These are phyloP conservation scores for Acropora tenuis DNA, from an alignment of 64 coral and sea anemone species.

Conservation along the genomic window DNA sequence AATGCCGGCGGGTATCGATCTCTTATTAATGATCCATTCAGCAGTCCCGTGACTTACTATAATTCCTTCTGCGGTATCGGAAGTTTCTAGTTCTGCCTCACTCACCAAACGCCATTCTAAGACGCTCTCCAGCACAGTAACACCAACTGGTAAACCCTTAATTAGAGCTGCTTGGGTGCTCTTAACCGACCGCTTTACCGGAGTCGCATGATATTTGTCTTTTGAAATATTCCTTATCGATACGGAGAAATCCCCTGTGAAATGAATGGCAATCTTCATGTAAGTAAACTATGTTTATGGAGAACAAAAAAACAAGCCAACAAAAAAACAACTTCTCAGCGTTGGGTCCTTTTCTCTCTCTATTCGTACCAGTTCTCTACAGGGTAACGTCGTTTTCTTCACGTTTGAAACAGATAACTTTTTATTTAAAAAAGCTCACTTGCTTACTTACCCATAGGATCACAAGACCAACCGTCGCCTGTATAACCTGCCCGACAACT, in stretches of 20 bases:
- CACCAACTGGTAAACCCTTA: background rate
- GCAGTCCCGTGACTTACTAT: slow-evolving; percentile 15
- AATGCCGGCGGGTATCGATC: background rate
- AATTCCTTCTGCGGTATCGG: background rate
- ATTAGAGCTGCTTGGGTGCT: background rate
- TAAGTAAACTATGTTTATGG: too few species aligned
- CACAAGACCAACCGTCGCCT: background rate
- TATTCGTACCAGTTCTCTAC: background rate
- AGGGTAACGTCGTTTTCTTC: background rate
- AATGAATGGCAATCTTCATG: background rate
- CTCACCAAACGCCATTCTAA: slow-evolving; percentile 18
- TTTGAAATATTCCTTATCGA: slow-evolving; percentile 6
- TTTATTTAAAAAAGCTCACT: background rate
- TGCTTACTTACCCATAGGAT: background rate
- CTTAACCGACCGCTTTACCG: slow-evolving; percentile 4
- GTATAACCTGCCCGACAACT: background rate
- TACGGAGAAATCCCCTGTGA: slow-evolving; percentile 32
- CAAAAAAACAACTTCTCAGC: background rate
- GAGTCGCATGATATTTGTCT: background rate
- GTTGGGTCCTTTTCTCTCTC: background rate
- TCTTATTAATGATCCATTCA: slow-evolving; percentile 26
- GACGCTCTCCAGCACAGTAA: background rate
- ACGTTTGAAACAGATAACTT: background rate
- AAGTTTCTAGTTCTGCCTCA: background rate
- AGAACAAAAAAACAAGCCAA: background rate